Evolutionary conservation across 1,140 invertebrate species (phyloP), one percentile per base, ranked within the genome.

Genomic region (Gonioctena quinquepunctata): DNA sequence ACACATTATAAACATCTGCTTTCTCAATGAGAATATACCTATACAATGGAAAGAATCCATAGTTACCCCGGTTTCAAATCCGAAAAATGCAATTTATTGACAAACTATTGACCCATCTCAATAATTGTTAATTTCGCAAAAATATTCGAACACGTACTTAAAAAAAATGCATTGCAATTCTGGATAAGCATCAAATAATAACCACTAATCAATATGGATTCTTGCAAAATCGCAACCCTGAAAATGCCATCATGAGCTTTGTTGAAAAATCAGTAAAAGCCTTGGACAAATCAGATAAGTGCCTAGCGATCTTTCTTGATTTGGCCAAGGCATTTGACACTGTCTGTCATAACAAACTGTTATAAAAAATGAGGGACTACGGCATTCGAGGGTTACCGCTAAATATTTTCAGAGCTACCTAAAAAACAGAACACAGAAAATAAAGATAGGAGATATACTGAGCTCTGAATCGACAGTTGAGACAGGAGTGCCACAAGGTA

Each of bases 251-350:
- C 13, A 33, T 52, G 50, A 21, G 16, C 16, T 52, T 52, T 18
- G n/a, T 52, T 16, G 19, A 16, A 7, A 52, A 52, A 16, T 6
- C 4, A 16, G 50, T 21, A 16, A 16, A 7, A 16, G 8, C 50
- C 50, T 52, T 52, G 50, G 50, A 52, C 50, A 52, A 52, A 18
- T 52, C 50, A 16, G 16, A 52, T 18, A 52, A 21, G 16, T 52
- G 50, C 50, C 19, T 52, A 52, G 50, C 50, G n/a, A 16, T 52
- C n/a, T 52, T 52, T 16, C 50, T 52, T 21, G 50, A 52, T 52
- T 52, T 52, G 50, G 50, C 50, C 50, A 52, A 52, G 50, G 50
- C 50, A 13, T 52, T 52, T 16, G 50, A 52, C 50, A 52, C 50
- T 52, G 50, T 52, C 19, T 52, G 8, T 7, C 50, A 52, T 16